Evolutionary conservation across 2,113 vertebrate genomes (phyloP), one percentile per base, ranked within the genome.

Genomic region (Pimephales promelas): DNA sequence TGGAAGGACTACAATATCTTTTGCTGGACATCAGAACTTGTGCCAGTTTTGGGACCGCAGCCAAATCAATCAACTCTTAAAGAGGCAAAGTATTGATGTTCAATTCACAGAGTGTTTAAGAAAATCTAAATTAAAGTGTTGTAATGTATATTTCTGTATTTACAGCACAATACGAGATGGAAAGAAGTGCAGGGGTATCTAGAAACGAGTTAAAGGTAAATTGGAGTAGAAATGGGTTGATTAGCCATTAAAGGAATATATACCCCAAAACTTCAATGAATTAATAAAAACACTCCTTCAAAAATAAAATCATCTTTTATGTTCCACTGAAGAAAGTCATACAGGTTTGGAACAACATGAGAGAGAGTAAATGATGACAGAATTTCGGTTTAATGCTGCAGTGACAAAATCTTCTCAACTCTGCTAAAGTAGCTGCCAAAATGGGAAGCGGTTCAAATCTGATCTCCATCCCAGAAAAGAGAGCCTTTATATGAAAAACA

Each of bases 51-150:
- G 47, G 71, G 79, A 81, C n/a, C 68, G 47, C 73, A 56, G 84
- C 84, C 72, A 82, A 81, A 82, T 82, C 79, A 82, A 77, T 82
- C 61, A 76, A 54, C 84, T 77, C 64, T 59, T 72, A 85, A 31
- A 66, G 73, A 76, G 52, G 70, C n/a, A n/a, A n/a, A n/a, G n/a
- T n/a, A n/a, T n/a, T n/a, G n/a, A n/a, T n/a, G 84, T 26, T 54
- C 52, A 80, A 49, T 75, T 62, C 10, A 45, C 34, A 34, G 61
- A 10, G 40, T 76, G 79, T 54, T 80, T 62, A 54, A 56, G 70
- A 43, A 76, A 77, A 82, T 26, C 59, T 75, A 74, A 57, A 74
- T 56, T 3, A 47, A 59, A 71, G 49, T 74, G 70, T 64, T 56
- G 78, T 75, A 81, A 64, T 74, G 28, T 56, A 66, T 82, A 36